A percentile compares a stretch with the other conserved stretches of the same genome.
These are phyloP conservation scores for Coturnix japonica DNA, from an alignment of 2,113 vertebrate species.

Conservation along the genomic window DNA sequence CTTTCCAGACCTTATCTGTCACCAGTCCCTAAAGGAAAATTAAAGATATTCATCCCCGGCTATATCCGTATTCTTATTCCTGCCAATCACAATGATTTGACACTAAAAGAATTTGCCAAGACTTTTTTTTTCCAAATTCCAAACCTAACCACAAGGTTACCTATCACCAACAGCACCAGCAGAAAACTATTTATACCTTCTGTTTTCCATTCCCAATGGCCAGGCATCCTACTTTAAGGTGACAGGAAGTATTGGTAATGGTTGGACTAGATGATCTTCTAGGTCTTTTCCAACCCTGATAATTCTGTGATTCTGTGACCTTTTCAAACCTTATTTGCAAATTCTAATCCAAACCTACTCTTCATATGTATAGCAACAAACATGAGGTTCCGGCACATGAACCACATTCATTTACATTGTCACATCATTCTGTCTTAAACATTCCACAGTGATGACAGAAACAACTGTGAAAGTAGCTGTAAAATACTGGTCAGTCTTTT, in stretches of 20 bases:
- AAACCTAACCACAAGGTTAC: not conserved
- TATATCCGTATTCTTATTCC: not conserved
- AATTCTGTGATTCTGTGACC: too few relatives aligned
- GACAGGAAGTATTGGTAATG: too few relatives aligned
- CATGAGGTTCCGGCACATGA: slow-evolving; percentile 19
- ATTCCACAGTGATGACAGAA: not conserved
- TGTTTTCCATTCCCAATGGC: not conserved
- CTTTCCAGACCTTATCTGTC: not conserved
- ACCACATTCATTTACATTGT: not conserved
- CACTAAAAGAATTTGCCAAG: not conserved
- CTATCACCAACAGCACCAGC: not conserved
- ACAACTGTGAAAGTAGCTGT: not conserved
- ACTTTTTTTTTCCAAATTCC: not conserved
- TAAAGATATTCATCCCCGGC: not conserved
- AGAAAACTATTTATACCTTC: not conserved
- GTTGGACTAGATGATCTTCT: too few relatives aligned
- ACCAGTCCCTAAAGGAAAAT: not conserved
- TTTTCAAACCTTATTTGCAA: not conserved
- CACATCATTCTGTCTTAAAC: not conserved
- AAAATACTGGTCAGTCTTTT: slow-evolving; percentile 1
- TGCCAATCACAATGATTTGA: not conserved
- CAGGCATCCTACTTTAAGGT: not conserved
- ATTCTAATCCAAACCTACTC: not conserved
- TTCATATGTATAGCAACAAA: slow-evolving; percentile 9
- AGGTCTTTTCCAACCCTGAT: too few relatives aligned